Evolutionary conservation across 2,797 vertebrate genomes (phyloP), one percentile per base, ranked within the genome.

Genomic region (Myotis daubentonii): DNA sequence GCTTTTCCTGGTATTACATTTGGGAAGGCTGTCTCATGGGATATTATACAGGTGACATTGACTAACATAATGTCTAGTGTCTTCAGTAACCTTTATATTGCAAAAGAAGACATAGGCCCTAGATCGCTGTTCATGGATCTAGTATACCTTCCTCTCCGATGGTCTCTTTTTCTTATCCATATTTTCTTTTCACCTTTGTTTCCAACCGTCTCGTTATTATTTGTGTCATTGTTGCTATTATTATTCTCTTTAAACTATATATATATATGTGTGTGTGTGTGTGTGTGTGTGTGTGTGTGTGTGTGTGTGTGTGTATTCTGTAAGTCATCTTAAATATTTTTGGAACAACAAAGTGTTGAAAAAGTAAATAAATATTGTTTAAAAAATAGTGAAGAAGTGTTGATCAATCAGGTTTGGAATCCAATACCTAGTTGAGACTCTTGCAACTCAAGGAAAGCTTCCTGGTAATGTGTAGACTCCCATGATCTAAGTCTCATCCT

Each of bases 111-210:
- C 12, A 87, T 17, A 23, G 28, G 9, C n/a, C 71, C 12, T 47
- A 89, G 7, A 49, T 78, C 0, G n/a, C 44, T 30, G 25, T 79
- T 23, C 12, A 65, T 30, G 11, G 13, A 38, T 60, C 92, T 51
- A 80, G 49, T 66, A 6, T 81, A 60, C 17, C 12, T 19, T 22
- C 6, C 4, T 65, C 4, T 51, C 44, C 20, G 3, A 2, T 53
- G 28, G 5, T 20, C 89, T 62, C 55, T 94, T 36, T 41, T 74
- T 65, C n/a, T 80, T 36, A 60, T 55, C 9, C 33, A 5, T 44
- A 49, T 83, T 96, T 94, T 93, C 23, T 65, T 53, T 38, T 94
- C 38, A 70, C 6, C 10, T 84, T 80, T 71, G 53, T 84, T 87
- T 84, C 17, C 23, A 79, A 70, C n/a, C 57, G 12, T 57, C 17